A percentile compares a stretch with the other conserved stretches of the same genome.
These are phyloP conservation scores for Phenganax marumi DNA, from an alignment of 92 coral and sea anemone species.

Conservation along the genomic window DNA sequence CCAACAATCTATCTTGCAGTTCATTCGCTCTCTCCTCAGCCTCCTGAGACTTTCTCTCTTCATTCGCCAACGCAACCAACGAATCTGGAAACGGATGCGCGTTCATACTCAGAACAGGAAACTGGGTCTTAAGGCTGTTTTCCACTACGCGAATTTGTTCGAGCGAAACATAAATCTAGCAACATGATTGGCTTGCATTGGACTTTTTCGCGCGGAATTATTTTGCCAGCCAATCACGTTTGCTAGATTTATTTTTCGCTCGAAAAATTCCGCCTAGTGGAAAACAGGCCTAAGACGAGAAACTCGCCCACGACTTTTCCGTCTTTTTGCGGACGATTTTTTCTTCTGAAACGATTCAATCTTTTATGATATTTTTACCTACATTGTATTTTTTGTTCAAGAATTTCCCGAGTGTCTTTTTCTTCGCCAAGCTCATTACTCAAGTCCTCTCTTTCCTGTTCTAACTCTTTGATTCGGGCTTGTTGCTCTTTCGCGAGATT, in stretches of 20 bases:
- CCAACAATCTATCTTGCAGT: conserved; percentile 67
- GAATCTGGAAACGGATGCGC: conserved; percentile 33
- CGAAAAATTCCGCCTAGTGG: no score
- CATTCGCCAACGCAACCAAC: conserved; percentile 68
- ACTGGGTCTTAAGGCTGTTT: no score
- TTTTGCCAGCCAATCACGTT: no score
- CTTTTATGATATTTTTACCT: neutral
- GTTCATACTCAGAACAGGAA: no score
- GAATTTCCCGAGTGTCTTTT: conserved; percentile 55
- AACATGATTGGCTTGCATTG: no score
- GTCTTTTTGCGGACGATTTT: neutral
- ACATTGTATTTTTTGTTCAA: conserved; percentile 85
- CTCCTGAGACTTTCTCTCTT: conserved; percentile 12
- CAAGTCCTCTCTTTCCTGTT: conserved; percentile 63
- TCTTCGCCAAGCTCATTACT: conserved; percentile 61
- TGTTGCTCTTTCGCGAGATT: conserved; percentile 68
- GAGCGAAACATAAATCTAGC: no score
- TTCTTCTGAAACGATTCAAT: neutral
- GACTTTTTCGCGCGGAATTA: no score
- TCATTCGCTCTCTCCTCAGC: conserved; percentile 58
- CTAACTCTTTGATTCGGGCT: conserved; percentile 65
- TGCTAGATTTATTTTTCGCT: no score
- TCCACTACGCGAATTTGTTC: no score
- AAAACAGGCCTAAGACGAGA: no score
- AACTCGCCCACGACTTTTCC: neutral